A percentile compares a stretch with the other conserved stretches of the same genome.
Conservation (phyloP, 2,797 vertebrate genomes). For the Delichon dasypus region DNA sequence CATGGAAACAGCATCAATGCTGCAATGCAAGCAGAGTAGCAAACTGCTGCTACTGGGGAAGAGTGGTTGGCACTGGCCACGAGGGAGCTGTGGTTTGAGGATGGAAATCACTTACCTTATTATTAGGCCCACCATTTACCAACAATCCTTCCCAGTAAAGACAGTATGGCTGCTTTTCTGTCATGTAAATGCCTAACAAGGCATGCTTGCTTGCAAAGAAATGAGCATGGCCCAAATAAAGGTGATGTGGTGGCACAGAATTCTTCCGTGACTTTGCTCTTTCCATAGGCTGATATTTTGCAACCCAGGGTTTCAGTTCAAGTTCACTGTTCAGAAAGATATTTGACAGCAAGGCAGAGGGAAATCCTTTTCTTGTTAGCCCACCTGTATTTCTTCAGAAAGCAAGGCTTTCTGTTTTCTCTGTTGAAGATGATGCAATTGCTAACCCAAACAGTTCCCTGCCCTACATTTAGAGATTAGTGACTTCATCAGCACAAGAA, state of each 20-base stretch:
- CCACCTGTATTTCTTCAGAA: neutral
- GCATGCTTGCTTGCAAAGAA: neutral
- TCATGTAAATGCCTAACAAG: neutral
- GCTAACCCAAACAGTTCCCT: slow-evolving; percentile 16
- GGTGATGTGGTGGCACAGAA: neutral
- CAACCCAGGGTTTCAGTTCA: neutral
- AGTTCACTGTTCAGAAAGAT: neutral
- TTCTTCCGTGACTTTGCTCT: neutral
- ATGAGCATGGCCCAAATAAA: neutral
- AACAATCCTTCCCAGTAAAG: neutral
- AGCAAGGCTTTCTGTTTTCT: slow-evolving; percentile 2
- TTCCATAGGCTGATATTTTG: neutral
- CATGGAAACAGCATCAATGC: neutral
- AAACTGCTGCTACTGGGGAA: neutral
- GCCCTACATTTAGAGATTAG: slow-evolving; percentile 58
- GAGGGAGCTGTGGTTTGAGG: neutral
- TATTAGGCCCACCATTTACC: neutral
- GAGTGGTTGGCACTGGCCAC: neutral
- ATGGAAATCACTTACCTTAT: neutral
- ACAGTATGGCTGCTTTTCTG: neutral
- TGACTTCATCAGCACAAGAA: slow-evolving; percentile 25
- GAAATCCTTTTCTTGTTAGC: neutral
- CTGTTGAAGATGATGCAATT: slow-evolving; percentile 26
- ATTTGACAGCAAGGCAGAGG: neutral
- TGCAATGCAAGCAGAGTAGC: neutral